phyloP scores from a whole-genome alignment of 2,797 vertebrate genomes.

The Calcarius lapponicus region DNA sequence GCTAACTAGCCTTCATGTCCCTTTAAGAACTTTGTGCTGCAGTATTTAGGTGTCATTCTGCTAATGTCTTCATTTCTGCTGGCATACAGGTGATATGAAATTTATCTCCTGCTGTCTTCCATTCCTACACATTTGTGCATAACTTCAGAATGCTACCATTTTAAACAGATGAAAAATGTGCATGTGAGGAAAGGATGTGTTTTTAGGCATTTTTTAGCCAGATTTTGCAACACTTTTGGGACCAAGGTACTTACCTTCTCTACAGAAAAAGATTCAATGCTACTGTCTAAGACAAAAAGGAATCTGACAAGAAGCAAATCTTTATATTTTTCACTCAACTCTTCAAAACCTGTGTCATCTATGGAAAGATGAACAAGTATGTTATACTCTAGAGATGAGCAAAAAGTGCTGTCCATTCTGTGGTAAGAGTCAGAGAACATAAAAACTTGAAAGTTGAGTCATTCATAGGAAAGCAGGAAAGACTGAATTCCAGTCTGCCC shows the following conservation, averaged over 20 bases:
- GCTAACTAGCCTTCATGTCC: not conserved
- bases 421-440: not conserved
- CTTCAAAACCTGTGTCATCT: not conserved
- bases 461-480: not conserved
- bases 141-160: not conserved
- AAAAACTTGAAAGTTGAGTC: not conserved
- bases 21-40: not conserved
- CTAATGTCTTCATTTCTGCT: constrained; percentile 16
- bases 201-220: not conserved
- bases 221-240: not conserved
- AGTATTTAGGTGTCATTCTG: constrained; percentile 1
- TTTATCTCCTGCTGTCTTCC: not conserved
- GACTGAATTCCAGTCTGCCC: not conserved
- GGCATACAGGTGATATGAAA: not conserved
- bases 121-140: not conserved
- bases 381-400: not conserved
- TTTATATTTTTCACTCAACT: not conserved
- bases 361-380: not conserved
- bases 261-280: not conserved
- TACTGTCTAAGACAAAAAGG: not conserved
- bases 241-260: not conserved
- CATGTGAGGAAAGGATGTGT: not conserved
- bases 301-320: not conserved
- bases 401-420: not conserved
- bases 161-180: not conserved